A percentile compares a stretch with the other conserved stretches of the same genome.
These are phyloP conservation scores for Sinelater perroti DNA, from an alignment of 2,888 invertebrate species.

Conservation along the genomic window DNA sequence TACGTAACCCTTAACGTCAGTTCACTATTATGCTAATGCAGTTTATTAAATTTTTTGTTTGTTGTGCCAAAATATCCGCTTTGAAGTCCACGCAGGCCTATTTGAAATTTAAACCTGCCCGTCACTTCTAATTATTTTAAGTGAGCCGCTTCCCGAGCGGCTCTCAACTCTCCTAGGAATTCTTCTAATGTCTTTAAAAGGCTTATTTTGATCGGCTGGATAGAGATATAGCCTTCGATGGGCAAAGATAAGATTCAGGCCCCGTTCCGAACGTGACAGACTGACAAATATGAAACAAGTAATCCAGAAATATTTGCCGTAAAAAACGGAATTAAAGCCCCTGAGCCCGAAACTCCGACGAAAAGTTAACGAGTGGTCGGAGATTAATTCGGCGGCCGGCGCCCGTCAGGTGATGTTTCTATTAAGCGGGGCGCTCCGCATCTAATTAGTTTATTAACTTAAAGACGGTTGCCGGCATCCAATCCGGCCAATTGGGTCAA, in stretches of 20 bases:
- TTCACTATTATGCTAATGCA: too few species aligned
- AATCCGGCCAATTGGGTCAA: conserved; percentile 4
- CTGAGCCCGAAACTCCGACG: neutral
- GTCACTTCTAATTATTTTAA: conserved; percentile 12
- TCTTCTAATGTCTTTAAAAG: conserved; percentile 10
- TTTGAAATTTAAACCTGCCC: neutral
- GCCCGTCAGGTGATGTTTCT: conserved; percentile 9
- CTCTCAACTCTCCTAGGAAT: conserved; percentile 1
- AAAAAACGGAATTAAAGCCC: conserved; percentile 3
- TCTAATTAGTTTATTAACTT: conserved; percentile 17
- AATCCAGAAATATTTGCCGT: conserved; percentile 11
- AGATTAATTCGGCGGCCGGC: conserved; percentile 15
- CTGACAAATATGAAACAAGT: conserved; percentile 14
- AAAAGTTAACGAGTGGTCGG: conserved; percentile 13
- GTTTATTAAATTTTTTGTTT: too few species aligned
- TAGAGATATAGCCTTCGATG: conserved; percentile 3
- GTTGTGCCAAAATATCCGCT: too few species aligned
- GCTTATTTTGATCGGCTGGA: conserved; percentile 12
- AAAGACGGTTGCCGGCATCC: neutral
- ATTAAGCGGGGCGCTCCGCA: conserved; percentile 12
- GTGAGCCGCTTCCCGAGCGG: neutral
- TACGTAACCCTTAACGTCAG: too few species aligned
- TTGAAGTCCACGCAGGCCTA: too few species aligned
- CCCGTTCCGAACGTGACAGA: conserved; percentile 11
- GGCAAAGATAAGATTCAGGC: conserved; percentile 3